Base-by-base conservation (phyloP, 2,888 invertebrate genomes). In the Zhengitettix transpicula region DNA sequence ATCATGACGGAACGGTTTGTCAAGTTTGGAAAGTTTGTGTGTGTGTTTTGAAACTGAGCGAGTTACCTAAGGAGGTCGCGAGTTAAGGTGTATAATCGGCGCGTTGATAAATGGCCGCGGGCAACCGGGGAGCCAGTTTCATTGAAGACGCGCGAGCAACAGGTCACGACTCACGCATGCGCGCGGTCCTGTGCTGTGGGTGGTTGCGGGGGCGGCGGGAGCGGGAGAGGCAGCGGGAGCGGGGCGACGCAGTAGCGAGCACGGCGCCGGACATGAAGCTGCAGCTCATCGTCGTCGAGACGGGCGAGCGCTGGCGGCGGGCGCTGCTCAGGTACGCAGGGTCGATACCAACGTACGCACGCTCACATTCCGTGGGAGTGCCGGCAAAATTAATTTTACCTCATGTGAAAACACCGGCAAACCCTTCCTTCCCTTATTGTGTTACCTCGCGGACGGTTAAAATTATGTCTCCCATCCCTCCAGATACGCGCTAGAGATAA, bases 281-380 rank as follows among this genome's bases (percentile, higher is more conserved):
- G 58, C 77, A 77, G 67, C 70, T 77, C 61, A 72, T 76, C 61
- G 75, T 77, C 57, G 73, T 76, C 59, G 77, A 77, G 68, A 77
- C 75, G 57, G 76, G 76, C 10, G 75, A 76, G 66, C 74, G 73
- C 71, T 76, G 76, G 77, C 69, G 74, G 62, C 68, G 74, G 61
- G 77, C 77, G 53, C 69, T 77, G 55, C 60, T 63, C 42, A 63
- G 63, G 63, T 63, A 55, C 28, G 55, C 11, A 16, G 17, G 15
- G 10, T 9, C 17, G 12, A 53, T 12, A 16, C 53, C 16, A 14
- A 9, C 41, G 40, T 15, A 40, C 55, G 55, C 55, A 55, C 54
- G 42, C 16, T 42, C n/a, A 42, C 16, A 42, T 57, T 5, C 28
- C 28, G 28, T 28, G 28, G 28, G 28, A 28, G 28, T 7, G 28